phyloP scores from a whole-genome alignment of 2,113 vertebrate genomes.

The Odobenus rosmarus region DNA sequence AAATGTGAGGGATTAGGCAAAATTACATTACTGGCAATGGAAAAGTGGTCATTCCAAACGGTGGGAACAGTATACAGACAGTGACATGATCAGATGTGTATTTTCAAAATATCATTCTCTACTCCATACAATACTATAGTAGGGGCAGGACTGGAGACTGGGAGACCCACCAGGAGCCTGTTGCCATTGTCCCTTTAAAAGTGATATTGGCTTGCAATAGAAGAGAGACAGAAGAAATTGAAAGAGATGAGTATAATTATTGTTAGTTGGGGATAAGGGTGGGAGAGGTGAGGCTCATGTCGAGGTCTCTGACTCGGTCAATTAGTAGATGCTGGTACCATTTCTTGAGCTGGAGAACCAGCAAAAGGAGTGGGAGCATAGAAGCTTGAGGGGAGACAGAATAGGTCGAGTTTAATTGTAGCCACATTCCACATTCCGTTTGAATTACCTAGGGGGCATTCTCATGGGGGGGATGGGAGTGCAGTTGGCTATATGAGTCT shows the following conservation, averaged over 20 bases:
- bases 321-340: neutral
- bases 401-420: neutral
- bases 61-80: neutral
- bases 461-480: neutral
- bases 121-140: neutral
- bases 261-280: neutral
- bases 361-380: neutral
- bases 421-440: neutral
- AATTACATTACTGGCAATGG: neutral
- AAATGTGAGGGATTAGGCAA: neutral
- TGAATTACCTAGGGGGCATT: neutral
- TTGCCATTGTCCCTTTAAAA: neutral
- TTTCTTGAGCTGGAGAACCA: neutral
- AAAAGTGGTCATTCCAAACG: neutral
- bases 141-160: neutral
- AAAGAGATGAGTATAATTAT: neutral
- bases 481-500: neutral
- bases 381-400: neutral
- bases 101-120: conserved; percentile 31
- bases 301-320: neutral
- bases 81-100: neutral
- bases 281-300: neutral
- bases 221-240: neutral
- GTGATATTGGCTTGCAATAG: neutral
- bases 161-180: neutral